Base-by-base conservation (phyloP, 2,888 invertebrate genomes). In the Eilema caniola region DNA sequence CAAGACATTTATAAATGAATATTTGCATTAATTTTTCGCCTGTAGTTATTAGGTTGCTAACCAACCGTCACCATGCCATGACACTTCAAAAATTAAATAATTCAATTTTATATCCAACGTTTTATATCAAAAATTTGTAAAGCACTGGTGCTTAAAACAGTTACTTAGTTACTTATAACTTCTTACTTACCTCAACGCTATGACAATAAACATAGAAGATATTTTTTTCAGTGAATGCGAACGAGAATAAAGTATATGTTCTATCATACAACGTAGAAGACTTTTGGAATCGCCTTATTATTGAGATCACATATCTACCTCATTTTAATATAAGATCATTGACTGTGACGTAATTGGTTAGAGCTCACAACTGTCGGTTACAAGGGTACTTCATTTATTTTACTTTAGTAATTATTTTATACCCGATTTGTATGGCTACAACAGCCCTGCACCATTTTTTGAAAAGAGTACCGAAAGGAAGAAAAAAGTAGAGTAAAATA, bases 1-100 rank as follows among this genome's bases (percentile, higher is more conserved):
- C 90, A 89, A 90, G 89, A 88, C 84, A 81, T 61, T 53, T 2
- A n/a, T 63, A 37, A 67, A 68, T 23, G 67, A 47, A 37, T 25
- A 25, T 37, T 24, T 68, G 53, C 20, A 2, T 37, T 31, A 5
- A 65, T 28, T 47, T 25, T 11, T 41, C 12, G 62, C 4, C 20
- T 16, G 53, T 62, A 20, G 7, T n/a, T 14, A 23, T 56, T 23
- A 65, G 23, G 65, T 4, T 65, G 33, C 14, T 31, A 23, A 3
- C 53, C n/a, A 12, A 56, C n/a, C n/a, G 10, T 53, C 53, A 53
- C 10, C 53, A 10, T 53, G 53, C 7, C n/a, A 53, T n/a, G n/a
- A n/a, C 0, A 2, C 20, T 47, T 5, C 47, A 16, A 20, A 47
- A 47, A 47, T n/a, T n/a, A n/a, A n/a, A n/a, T n/a, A n/a, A 4